Percentiles rank a stretch among this genome's conserved stretches.
phyloP scores from a whole-genome alignment of 92 coral and sea anemone genomes.

The Zoanthus sansibaricus region DNA sequence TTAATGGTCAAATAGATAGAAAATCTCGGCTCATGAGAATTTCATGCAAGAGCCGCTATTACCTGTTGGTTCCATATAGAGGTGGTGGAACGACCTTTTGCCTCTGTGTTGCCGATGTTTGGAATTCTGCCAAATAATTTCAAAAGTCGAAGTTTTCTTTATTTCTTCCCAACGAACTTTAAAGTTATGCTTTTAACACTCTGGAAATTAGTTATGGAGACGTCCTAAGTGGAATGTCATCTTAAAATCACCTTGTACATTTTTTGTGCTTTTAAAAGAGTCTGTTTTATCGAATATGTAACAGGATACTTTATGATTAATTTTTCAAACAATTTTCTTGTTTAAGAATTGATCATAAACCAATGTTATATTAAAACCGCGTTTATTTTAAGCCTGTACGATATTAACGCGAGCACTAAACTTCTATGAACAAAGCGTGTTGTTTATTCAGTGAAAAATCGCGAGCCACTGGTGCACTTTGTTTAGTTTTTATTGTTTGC shows the following conservation, averaged over 20 bases:
- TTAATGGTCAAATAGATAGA: not conserved
- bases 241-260: not conserved
- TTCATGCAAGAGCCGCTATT: not conserved
- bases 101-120: not conserved
- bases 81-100: not conserved
- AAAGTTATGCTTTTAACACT: not conserved
- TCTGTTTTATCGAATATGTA: not conserved
- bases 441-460: conserved; percentile 15
- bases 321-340: not conserved
- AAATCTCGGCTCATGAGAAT: not conserved
- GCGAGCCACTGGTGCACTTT: conserved; percentile 20
- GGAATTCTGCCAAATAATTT: not conserved
- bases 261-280: not conserved
- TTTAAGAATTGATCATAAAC: not conserved
- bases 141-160: not conserved
- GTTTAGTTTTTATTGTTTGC: conserved; percentile 4
- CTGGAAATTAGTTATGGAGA: too few relatives aligned
- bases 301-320: not conserved
- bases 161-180: not conserved
- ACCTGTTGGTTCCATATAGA: not conserved
- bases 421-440: conserved; percentile 25
- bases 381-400: conserved; percentile 26
- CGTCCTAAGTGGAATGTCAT: not conserved
- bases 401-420: not conserved
- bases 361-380: conserved; percentile 13